These are phyloP conservation scores for Halyomorpha halys DNA, from an alignment of 1,140 invertebrate genomes.

Conservation along the genomic window DNA sequence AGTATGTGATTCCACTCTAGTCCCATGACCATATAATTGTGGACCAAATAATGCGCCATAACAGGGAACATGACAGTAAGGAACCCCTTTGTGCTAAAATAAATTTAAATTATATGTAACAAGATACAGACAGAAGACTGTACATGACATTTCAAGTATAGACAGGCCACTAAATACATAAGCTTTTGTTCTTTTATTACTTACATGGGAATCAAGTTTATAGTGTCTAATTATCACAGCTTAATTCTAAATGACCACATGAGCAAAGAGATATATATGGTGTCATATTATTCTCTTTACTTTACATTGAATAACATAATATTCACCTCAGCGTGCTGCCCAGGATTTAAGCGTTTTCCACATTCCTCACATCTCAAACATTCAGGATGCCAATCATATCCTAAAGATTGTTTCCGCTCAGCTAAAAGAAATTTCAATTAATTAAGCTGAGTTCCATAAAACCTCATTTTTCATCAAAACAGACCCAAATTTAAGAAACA, in stretches of 20 bases:
- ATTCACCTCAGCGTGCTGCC: conserved; percentile 73
- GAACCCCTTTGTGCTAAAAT: conserved; percentile 74
- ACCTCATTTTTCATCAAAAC: neutral
- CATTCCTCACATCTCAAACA: conserved; percentile 84
- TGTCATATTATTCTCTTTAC: too few relatives aligned
- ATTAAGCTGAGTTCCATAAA: neutral
- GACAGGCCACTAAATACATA: too few relatives aligned
- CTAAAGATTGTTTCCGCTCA: conserved; percentile 80
- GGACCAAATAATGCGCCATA: conserved; percentile 82
- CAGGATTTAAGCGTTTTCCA: conserved; percentile 77
- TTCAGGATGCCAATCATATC: conserved; percentile 88
- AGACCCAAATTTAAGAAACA: neutral
- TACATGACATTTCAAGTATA: too few relatives aligned
- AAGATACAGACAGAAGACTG: neutral
- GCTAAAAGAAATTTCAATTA: conserved; percentile 45
- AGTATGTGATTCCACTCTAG: conserved; percentile 72
- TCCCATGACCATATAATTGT: conserved; percentile 75
- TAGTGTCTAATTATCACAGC: too few relatives aligned
- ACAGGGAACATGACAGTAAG: conserved; percentile 84
- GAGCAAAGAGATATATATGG: too few relatives aligned
- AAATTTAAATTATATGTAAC: conserved; percentile 27
- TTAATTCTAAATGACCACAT: too few relatives aligned
- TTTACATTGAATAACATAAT: neutral
- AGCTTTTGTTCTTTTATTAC: too few relatives aligned
- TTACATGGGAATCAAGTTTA: too few relatives aligned